phyloP scores from a whole-genome alignment of 2,888 invertebrate genomes.

The Microplitis deprimator region DNA sequence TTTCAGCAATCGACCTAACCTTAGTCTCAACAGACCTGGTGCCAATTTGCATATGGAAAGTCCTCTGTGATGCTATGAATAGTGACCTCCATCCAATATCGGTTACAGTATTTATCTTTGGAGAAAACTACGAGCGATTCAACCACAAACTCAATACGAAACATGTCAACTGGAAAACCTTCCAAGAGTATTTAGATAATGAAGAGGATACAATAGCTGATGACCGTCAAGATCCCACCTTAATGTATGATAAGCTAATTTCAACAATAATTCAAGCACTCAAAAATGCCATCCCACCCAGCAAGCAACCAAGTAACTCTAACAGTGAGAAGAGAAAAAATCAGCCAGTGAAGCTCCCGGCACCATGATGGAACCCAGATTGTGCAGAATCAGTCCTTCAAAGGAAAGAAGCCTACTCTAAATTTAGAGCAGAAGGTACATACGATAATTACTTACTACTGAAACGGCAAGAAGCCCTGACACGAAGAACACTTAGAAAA shows the following conservation, averaged over 20 bases:
- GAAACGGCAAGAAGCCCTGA: too few relatives aligned
- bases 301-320: background rate
- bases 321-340: background rate
- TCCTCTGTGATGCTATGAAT: slow-evolving; percentile 24
- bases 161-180: background rate
- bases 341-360: background rate
- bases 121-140: background rate
- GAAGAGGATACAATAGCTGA: background rate
- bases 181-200: background rate
- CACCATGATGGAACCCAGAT: too few relatives aligned
- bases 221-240: background rate
- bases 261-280: background rate
- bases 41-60: slow-evolving; percentile 28
- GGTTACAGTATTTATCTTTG: background rate
- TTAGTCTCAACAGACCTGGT: slow-evolving; percentile 29
- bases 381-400: background rate
- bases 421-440: background rate
- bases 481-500: too few relatives aligned
- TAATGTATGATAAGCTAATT: background rate
- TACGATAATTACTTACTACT: background rate
- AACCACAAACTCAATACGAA: background rate
- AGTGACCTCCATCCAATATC: slow-evolving; percentile 37
- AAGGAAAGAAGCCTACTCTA: background rate
- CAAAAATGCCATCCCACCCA: background rate
- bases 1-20: slow-evolving; percentile 34